These are phyloP conservation scores for Ibidorhyncha struthersii DNA, from an alignment of 2,113 vertebrate genomes.

Conservation along the genomic window DNA sequence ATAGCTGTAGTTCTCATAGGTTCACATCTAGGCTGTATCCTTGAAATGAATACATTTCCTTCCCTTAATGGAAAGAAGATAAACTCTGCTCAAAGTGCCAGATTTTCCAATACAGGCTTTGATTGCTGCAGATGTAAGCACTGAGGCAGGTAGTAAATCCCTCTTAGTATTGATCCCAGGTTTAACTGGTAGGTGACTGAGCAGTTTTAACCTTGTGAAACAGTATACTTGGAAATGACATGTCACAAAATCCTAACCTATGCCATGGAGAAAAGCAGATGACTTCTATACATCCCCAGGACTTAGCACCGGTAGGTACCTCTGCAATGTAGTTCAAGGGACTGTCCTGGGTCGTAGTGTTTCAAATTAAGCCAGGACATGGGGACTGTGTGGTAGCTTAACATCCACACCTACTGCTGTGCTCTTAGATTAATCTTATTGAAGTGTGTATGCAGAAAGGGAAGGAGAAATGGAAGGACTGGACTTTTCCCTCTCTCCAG, in stretches of 20 bases:
- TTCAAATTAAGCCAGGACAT: neutral
- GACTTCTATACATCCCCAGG: neutral
- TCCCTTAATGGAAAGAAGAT: conserved; percentile 25
- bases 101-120: conserved; percentile 12
- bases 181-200: conserved; percentile 16
- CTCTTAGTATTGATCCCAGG: conserved; percentile 44
- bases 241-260: neutral
- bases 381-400: neutral
- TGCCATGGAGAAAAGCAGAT: neutral
- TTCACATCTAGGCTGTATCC: neutral
- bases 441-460: neutral
- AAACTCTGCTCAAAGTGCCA: neutral
- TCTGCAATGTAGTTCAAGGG: neutral
- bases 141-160: conserved; percentile 50
- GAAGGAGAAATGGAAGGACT: neutral
- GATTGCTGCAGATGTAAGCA: conserved; percentile 44
- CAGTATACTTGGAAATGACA: neutral
- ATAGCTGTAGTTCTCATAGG: neutral
- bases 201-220: conserved; percentile 41
- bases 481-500: neutral
- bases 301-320: neutral
- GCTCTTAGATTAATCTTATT: neutral
- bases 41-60: conserved; percentile 18
- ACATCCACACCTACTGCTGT: neutral
- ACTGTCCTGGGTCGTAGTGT: neutral